A percentile compares a stretch with the other conserved stretches of the same genome.
Conservation (phyloP, 2,797 vertebrate genomes). For the Sebastes kiyomatsui region DNA sequence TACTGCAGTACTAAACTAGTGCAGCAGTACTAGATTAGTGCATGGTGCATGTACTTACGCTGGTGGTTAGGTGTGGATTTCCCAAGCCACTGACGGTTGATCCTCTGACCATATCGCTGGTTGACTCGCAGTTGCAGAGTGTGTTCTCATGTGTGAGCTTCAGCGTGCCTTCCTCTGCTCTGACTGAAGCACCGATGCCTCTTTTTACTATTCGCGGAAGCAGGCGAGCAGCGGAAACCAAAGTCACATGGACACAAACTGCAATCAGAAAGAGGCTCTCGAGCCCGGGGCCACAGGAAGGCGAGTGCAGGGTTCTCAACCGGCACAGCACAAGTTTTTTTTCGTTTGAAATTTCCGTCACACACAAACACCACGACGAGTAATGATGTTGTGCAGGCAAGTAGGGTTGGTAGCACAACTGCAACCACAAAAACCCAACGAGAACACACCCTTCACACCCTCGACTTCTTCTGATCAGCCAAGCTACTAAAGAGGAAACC, state of each 20-base stretch:
- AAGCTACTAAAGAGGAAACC: conserved; percentile 81
- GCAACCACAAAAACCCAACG: conserved; percentile 69
- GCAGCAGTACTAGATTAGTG: background rate
- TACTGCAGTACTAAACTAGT: background rate
- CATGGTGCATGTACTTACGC: conserved; percentile 71
- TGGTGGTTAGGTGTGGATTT: conserved; percentile 75
- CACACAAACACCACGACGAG: background rate
- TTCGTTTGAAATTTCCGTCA: background rate
- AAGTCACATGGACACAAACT: conserved; percentile 85
- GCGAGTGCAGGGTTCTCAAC: conserved; percentile 39
- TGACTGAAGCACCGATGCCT: conserved; percentile 42
- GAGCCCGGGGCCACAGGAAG: conserved; percentile 63
- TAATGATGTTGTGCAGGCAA: background rate
- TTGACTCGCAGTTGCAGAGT: conserved; percentile 49
- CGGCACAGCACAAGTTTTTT: background rate
- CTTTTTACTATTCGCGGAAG: conserved; percentile 82
- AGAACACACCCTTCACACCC: conserved; percentile 75
- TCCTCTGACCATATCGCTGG: conserved; percentile 77
- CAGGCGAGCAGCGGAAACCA: conserved; percentile 83
- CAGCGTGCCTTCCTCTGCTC: conserved; percentile 42
- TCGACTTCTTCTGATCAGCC: conserved; percentile 71
- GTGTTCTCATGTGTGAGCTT: conserved; percentile 32
- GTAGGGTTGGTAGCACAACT: conserved; percentile 25
- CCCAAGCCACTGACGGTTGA: conserved; percentile 73
- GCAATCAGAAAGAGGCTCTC: conserved; percentile 73